These are phyloP conservation scores for Neomorphus geoffroyi DNA, from an alignment of 2,797 vertebrate species.

Conservation along the genomic window DNA sequence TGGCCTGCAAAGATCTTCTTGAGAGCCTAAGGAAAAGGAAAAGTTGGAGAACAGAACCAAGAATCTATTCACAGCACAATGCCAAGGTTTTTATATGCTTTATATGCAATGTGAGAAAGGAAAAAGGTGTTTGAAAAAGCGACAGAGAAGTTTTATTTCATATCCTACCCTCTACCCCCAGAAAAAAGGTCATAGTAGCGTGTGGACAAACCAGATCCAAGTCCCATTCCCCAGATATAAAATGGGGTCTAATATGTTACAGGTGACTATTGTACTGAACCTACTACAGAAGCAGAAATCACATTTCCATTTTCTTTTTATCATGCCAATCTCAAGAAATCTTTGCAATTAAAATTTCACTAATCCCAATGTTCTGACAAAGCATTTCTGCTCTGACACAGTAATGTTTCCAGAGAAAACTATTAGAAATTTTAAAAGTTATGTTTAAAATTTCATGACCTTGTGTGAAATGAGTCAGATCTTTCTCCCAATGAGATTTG, in stretches of 20 bases:
- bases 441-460: conserved; percentile 17
- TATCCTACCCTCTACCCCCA: accelerated
- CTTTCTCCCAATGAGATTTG: not conserved
- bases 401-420: not conserved
- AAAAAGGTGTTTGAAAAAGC: not conserved
- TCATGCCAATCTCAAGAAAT: not conserved
- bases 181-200: not conserved
- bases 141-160: not conserved
- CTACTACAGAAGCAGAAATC: not conserved
- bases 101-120: not conserved
- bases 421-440: conserved; percentile 23
- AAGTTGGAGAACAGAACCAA: not conserved
- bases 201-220: not conserved
- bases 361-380: not conserved
- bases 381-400: not conserved
- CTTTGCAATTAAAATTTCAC: conserved; percentile 10
- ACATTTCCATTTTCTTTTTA: not conserved
- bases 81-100: not conserved
- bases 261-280: not conserved
- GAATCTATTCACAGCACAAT: not conserved
- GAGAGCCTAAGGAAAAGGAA: not conserved
- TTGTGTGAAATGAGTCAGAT: not conserved
- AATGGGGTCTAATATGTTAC: not conserved
- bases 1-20: not conserved
- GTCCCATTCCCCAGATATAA: not conserved